phyloP scores from a whole-genome alignment of 2,888 invertebrate species.

The Leptopterna dolabrata region DNA sequence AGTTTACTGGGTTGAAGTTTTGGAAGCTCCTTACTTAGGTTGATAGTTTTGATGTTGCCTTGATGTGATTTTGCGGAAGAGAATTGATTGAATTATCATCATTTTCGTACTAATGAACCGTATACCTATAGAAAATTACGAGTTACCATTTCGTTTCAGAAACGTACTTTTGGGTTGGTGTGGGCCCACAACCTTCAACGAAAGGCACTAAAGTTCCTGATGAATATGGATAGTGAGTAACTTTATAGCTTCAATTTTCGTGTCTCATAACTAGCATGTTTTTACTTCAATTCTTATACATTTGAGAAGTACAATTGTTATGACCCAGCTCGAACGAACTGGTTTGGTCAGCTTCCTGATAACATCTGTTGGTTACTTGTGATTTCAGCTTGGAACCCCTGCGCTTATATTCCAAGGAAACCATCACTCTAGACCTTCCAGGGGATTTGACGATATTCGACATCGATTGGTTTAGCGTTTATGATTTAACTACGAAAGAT shows the following conservation, averaged over 20 bases:
- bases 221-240: slow-evolving; percentile 90
- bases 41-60: too few relatives aligned
- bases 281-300: not conserved
- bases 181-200: slow-evolving; percentile 86
- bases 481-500: slow-evolving; percentile 76
- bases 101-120: too few relatives aligned
- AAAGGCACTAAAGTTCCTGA: slow-evolving; percentile 87
- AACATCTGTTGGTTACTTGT: not conserved
- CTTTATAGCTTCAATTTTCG: not conserved
- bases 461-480: slow-evolving; percentile 87
- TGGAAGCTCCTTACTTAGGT: too few relatives aligned
- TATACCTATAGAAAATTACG: too few relatives aligned
- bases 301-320: too few relatives aligned
- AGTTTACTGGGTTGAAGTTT: too few relatives aligned
- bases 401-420: slow-evolving; percentile 77
- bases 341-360: too few relatives aligned
- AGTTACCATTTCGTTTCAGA: slow-evolving; percentile 66
- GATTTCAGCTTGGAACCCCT: slow-evolving; percentile 79
- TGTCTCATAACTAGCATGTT: too few relatives aligned
- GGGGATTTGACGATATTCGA: slow-evolving; percentile 85
- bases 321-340: too few relatives aligned
- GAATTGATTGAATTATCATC: too few relatives aligned
- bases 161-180: slow-evolving; percentile 89
- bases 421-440: slow-evolving; percentile 80
- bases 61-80: too few relatives aligned